Percentiles rank a stretch among this genome's conserved stretches.
Evolutionary conservation across 2,888 invertebrate genomes (phyloP).

Genomic region (Hermodice carunculata): DNA sequence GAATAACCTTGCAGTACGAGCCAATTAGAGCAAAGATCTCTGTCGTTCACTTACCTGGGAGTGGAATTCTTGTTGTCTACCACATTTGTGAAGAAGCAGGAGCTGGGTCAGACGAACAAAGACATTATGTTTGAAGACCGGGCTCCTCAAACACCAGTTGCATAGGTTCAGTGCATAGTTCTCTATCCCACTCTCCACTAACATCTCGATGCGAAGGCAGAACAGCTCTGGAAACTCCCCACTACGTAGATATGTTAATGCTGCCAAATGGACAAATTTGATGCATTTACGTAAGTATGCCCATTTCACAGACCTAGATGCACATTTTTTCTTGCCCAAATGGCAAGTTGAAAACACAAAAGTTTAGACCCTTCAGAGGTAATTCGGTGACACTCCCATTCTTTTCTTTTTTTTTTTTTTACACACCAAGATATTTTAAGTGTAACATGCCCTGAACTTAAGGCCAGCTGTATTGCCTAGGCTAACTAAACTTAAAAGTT

Average conservation of each 20-base stretch:
- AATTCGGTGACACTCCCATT: too few relatives aligned
- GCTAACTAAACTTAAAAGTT: too few relatives aligned
- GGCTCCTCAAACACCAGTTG: constrained; percentile 59
- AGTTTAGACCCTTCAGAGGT: too few relatives aligned
- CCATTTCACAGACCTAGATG: neutral
- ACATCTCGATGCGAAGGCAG: constrained; percentile 61
- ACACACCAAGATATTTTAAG: too few relatives aligned
- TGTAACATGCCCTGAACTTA: too few relatives aligned
- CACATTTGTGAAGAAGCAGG: constrained; percentile 56
- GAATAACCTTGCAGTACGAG: too few relatives aligned
- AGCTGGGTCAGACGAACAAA: constrained; percentile 58
- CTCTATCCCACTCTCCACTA: constrained; percentile 66
- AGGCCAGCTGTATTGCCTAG: too few relatives aligned
- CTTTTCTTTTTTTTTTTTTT: too few relatives aligned
- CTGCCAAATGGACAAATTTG: constrained; percentile 19
- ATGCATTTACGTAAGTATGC: neutral
- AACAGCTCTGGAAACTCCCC: constrained; percentile 42
- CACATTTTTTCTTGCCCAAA: too few relatives aligned
- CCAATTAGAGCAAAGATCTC: too few relatives aligned
- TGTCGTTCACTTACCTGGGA: constrained; percentile 51
- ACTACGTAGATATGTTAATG: constrained; percentile 35
- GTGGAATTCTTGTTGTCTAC: constrained; percentile 58
- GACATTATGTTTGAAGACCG: constrained; percentile 54
- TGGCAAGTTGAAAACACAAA: too few relatives aligned
- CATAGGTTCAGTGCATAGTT: constrained; percentile 66